Evolutionary conservation across 2,888 invertebrate genomes (phyloP).

Genomic region (Cryptus viduatorius): DNA sequence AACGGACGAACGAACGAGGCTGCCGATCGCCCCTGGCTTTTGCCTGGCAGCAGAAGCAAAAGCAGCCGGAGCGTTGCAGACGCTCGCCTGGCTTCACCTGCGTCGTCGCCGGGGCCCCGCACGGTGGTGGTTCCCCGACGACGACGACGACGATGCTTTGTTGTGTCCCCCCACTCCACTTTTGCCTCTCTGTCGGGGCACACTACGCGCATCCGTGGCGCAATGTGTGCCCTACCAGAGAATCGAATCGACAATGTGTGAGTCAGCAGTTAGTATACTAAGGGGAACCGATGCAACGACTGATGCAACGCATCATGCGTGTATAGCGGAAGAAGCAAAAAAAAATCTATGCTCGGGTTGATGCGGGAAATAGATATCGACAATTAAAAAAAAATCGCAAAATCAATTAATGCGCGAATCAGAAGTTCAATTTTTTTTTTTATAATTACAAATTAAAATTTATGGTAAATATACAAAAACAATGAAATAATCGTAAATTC

Average conservation of each 20-base stretch:
- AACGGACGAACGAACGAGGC: conserved; percentile 44
- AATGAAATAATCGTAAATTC: no score
- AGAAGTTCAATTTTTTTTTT: no score
- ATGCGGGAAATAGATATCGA: not conserved
- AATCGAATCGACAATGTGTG: conserved; percentile 25
- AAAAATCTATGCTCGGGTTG: not conserved
- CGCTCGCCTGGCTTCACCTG: conserved; percentile 67
- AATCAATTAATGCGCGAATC: not conserved
- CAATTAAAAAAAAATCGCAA: not conserved
- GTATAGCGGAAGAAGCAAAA: conserved; percentile 2
- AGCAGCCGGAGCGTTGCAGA: conserved; percentile 56
- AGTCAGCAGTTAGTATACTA: not conserved
- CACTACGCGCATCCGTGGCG: conserved; percentile 26
- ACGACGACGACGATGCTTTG: conserved; percentile 57
- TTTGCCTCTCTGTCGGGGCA: not conserved
- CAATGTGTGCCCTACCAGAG: conserved; percentile 43
- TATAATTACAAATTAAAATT: no score
- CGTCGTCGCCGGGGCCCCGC: conserved; percentile 57
- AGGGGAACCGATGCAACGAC: conserved; percentile 13
- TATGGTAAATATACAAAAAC: no score
- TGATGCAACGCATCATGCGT: conserved; percentile 9
- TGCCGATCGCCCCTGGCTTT: conserved; percentile 60
- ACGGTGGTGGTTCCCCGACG: conserved; percentile 39
- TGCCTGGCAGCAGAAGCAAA: conserved; percentile 49
- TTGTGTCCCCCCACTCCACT: conserved; percentile 23